These are phyloP conservation scores for Xiphophorus couchianus DNA, from an alignment of 2,113 vertebrate genomes.

Conservation along the genomic window DNA sequence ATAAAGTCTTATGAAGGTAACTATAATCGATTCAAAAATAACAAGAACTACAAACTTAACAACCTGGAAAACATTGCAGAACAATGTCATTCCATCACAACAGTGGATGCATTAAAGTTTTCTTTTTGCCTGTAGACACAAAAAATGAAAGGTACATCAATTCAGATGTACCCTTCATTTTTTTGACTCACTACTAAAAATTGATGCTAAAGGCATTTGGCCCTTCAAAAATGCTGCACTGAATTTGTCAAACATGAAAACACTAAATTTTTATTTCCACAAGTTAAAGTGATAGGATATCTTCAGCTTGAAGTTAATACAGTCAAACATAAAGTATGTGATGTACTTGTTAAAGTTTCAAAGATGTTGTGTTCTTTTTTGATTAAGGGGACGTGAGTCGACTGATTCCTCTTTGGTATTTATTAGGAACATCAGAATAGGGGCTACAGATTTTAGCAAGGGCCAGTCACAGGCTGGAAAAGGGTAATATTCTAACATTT, in stretches of 20 bases:
- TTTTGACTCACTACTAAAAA: too few species aligned
- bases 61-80: slow-evolving; percentile 1
- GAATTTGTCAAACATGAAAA: too few species aligned
- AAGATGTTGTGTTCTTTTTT: too few species aligned
- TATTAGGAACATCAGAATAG: too few species aligned
- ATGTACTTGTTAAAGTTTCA: not conserved
- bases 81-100: slow-evolving; percentile 29
- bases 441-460: too few species aligned
- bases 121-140: slow-evolving; percentile 48
- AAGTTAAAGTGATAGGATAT: not conserved
- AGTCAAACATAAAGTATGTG: not conserved
- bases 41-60: slow-evolving; percentile 5
- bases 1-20: not conserved
- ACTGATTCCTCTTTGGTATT: too few species aligned
- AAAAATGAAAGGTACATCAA: slow-evolving; percentile 39
- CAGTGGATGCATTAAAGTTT: slow-evolving; percentile 31
- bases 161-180: too few species aligned
- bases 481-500: too few species aligned
- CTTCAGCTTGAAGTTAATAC: slow-evolving; percentile 18
- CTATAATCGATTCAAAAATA: slow-evolving; percentile 22
- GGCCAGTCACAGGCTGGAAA: too few species aligned
- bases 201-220: slow-evolving; percentile 52
- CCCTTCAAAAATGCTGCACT: not conserved
- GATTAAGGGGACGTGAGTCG: too few species aligned
- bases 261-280: slow-evolving; percentile 29